phyloP scores from a whole-genome alignment of 2,888 invertebrate genomes.

The Diarsia brunnea region DNA sequence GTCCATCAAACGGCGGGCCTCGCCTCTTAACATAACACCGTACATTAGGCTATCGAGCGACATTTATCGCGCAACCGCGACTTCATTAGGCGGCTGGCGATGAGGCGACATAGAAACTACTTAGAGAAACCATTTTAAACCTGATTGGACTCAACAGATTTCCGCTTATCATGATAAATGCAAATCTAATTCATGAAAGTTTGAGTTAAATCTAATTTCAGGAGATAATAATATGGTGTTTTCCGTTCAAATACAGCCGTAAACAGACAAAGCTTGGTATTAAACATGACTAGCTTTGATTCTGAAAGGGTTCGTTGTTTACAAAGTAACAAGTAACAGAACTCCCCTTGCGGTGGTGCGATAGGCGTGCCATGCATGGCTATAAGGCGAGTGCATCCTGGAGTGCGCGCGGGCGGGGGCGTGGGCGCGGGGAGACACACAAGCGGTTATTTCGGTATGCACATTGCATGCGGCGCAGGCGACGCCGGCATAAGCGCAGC shows the following conservation, averaged over 20 bases:
- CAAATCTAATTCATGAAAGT: slow-evolving; percentile 10
- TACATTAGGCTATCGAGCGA: slow-evolving; percentile 85
- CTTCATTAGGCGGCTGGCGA: slow-evolving; percentile 56
- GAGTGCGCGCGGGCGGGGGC: slow-evolving; percentile 70
- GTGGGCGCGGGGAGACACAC: slow-evolving; percentile 79
- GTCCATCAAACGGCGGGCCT: slow-evolving; percentile 84
- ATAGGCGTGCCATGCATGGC: slow-evolving; percentile 83
- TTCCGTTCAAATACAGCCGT: slow-evolving; percentile 34
- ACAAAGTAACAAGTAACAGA: slow-evolving; percentile 77
- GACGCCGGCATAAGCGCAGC: slow-evolving; percentile 74
- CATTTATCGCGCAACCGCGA: slow-evolving; percentile 82
- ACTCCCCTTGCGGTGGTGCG: slow-evolving; percentile 76
- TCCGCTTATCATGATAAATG: slow-evolving; percentile 3
- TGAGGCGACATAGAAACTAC: slow-evolving; percentile 36
- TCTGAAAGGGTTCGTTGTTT: slow-evolving; percentile 78
- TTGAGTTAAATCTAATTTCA: slow-evolving; percentile 1
- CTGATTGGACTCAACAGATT: background rate
- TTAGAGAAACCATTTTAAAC: slow-evolving; percentile 14
- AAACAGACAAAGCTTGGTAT: slow-evolving; percentile 53
- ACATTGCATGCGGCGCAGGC: slow-evolving; percentile 86
- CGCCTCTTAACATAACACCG: slow-evolving; percentile 84
- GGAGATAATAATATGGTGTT: background rate
- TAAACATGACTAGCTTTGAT: slow-evolving; percentile 58
- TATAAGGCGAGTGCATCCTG: slow-evolving; percentile 84
- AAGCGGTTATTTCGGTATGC: slow-evolving; percentile 90